Evolutionary conservation across 2,113 vertebrate genomes (phyloP).

Genomic region (Podilymbus podiceps): DNA sequence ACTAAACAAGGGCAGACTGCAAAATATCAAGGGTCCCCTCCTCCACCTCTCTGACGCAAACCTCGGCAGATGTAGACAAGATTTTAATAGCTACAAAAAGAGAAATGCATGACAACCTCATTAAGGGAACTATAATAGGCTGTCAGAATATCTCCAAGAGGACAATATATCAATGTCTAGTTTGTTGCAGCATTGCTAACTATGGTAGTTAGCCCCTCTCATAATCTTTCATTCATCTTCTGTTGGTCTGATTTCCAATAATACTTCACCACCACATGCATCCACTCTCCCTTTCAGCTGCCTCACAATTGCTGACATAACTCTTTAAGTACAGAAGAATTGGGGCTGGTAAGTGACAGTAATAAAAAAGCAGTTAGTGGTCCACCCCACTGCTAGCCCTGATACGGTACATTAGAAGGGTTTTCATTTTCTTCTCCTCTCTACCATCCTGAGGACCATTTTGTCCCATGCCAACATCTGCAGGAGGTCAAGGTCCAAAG

Average conservation of each 20-base stretch:
- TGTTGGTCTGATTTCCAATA: slow-evolving; percentile 70
- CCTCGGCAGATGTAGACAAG: slow-evolving; percentile 78
- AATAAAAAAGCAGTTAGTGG: slow-evolving; percentile 85
- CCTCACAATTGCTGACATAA: slow-evolving; percentile 76
- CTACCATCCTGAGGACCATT: slow-evolving; percentile 55
- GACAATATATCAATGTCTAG: slow-evolving; percentile 77
- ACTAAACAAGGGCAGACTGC: background rate
- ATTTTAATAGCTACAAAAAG: slow-evolving; percentile 79
- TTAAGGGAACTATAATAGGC: slow-evolving; percentile 74
- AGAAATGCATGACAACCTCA: slow-evolving; percentile 80
- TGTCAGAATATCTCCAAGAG: slow-evolving; percentile 67
- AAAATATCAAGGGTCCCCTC: slow-evolving; percentile 3
- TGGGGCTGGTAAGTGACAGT: slow-evolving; percentile 75
- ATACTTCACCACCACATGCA: slow-evolving; percentile 71
- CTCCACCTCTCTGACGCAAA: slow-evolving; percentile 47
- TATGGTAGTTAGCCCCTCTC: slow-evolving; percentile 56
- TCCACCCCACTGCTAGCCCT: slow-evolving; percentile 77
- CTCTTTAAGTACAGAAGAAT: slow-evolving; percentile 78
- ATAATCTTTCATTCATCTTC: slow-evolving; percentile 72
- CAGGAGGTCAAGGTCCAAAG: slow-evolving; percentile 82
- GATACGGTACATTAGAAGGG: slow-evolving; percentile 85
- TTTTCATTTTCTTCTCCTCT: slow-evolving; percentile 74
- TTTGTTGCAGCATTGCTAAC: slow-evolving; percentile 68
- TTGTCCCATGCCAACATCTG: slow-evolving; percentile 82
- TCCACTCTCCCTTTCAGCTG: slow-evolving; percentile 79